Percentiles rank a stretch among this genome's conserved stretches.
Evolutionary conservation across 2,888 invertebrate species (phyloP).

Genomic region (Mythimna ferrago): DNA sequence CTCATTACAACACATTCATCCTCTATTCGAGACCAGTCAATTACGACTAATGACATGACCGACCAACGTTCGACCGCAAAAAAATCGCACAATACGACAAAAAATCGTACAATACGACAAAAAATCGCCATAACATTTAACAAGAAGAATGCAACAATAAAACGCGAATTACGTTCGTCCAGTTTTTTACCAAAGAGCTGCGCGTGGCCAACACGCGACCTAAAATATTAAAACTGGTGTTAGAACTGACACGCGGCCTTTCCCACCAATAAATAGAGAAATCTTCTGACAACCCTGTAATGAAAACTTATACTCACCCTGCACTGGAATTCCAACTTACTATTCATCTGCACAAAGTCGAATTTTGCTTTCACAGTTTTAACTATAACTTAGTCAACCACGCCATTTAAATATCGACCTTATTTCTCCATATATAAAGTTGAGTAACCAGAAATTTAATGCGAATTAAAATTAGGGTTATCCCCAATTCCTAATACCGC

Average conservation of each 20-base stretch:
- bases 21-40: constrained; percentile 77
- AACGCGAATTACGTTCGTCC: constrained; percentile 87
- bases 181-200: constrained; percentile 88
- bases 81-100: constrained; percentile 60
- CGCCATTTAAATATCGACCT: constrained; percentile 55
- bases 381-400: neutral
- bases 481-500: constrained; percentile 86
- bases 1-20: constrained; percentile 49
- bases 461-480: constrained; percentile 83
- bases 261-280: constrained; percentile 90
- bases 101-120: constrained; percentile 61
- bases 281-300: constrained; percentile 82
- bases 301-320: constrained; percentile 47
- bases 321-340: constrained; percentile 64
- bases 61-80: constrained; percentile 78
- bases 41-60: constrained; percentile 81
- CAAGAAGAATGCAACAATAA: constrained; percentile 88
- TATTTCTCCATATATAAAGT: constrained; percentile 49
- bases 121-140: constrained; percentile 83
- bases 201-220: constrained; percentile 86
- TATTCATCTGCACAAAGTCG: neutral
- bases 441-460: constrained; percentile 54
- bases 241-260: constrained; percentile 90
- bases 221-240: constrained; percentile 90
- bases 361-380: constrained; percentile 41